Evolutionary conservation across 1,140 invertebrate genomes (phyloP).

Genomic region (Contarinia nasturtii): DNA sequence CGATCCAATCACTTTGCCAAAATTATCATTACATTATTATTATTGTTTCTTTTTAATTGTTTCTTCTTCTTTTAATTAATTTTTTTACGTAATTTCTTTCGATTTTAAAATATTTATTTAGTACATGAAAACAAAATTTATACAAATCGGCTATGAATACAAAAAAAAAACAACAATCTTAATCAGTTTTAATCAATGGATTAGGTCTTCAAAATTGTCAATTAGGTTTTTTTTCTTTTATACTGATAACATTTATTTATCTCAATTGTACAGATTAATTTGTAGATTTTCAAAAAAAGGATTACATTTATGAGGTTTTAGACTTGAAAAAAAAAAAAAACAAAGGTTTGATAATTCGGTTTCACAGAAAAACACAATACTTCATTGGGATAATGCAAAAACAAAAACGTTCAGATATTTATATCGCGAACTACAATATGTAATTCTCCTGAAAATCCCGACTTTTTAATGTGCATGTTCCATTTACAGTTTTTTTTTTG

Average conservation of each 20-base stretch:
- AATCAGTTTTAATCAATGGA: background rate
- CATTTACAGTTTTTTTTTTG: background rate
- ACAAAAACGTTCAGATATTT: background rate
- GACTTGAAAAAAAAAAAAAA: too few species aligned
- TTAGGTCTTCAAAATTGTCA: background rate
- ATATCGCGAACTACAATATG: background rate
- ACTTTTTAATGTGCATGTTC: background rate
- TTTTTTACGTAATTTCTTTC: too few species aligned
- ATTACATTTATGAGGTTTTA: too few species aligned
- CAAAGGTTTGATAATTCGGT: background rate
- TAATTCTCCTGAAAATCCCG: background rate
- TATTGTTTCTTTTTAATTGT: background rate
- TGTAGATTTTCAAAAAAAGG: too few species aligned
- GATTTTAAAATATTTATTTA: too few species aligned
- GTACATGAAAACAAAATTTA: too few species aligned
- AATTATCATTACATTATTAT: background rate
- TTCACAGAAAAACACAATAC: background rate
- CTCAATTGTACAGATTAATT: too few species aligned
- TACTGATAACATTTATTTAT: too few species aligned
- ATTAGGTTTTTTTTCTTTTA: background rate
- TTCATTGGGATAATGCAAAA: too few species aligned
- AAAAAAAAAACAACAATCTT: too few species aligned
- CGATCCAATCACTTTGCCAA: too few species aligned
- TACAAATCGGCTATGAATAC: too few species aligned
- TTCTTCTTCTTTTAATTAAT: background rate